Base-by-base conservation (phyloP, 2,888 invertebrate genomes). In the Amphipyra berbera region DNA sequence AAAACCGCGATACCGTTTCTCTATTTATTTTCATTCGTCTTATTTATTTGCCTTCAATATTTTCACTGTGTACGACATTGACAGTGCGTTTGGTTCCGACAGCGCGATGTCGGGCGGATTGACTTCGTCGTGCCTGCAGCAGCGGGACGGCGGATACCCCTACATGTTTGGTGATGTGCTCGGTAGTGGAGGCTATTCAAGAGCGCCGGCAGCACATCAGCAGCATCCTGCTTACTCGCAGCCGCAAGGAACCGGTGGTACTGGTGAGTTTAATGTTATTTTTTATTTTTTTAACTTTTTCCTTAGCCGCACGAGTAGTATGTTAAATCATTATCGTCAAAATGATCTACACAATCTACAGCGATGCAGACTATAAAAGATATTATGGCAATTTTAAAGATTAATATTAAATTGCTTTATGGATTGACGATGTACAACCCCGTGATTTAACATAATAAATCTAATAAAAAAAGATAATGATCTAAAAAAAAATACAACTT, bases 91-190 rank as follows among this genome's bases (percentile, higher is more conserved):
- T 72, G 59, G 49, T 76, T 81, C 79, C 95, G 94, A 79, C 96
- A 98, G 98, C 93, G 97, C 98, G 68, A 98, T 98, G 98, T 96
- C 98, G 58, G 97, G 97, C 78, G 97, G 97, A 79, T 96, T 97
- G 95, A 96, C 96, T 80, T 97, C 97, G 82, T 98, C 97, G 90
- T 98, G 97, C 90, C 96, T 97, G 81, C 98, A 97, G 90, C 98
- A 98, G 92, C 95, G 97, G 61, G 97, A 97, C 86, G 93, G 95
- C 76, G 97, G 97, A 58, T 98, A 98, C 92, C 98, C 98, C 40
- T 98, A 98, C 95, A 98, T 98, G 97, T 98, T 98, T 93, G 97
- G 97, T 82, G 98, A 98, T 93, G 98, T 98, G 67, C 95, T 98
- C 61, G 97, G 97, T 76, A 94, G 96, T 61, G 96, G 97, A 79